Base-by-base conservation (phyloP, 2,888 invertebrate genomes). In the Galerucella nymphaeae region DNA sequence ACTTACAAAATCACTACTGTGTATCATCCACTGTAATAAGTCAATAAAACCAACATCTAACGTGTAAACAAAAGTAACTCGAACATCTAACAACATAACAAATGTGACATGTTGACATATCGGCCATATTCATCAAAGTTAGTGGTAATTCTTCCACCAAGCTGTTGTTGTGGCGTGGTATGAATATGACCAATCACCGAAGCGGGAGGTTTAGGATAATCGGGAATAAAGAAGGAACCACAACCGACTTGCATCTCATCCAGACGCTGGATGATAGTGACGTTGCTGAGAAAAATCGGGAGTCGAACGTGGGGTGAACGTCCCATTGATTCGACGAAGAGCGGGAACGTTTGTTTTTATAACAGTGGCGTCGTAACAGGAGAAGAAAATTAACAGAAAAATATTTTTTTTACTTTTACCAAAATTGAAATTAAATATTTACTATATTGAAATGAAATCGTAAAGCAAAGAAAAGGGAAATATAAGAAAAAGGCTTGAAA, bases 101-200 rank as follows among this genome's bases (percentile, higher is more conserved):
- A 41, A 63, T 70, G 74, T 76, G 69, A 73, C 73, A 75, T 70
- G 71, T 74, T 70, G 76, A 78, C 71, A 59, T 73, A 80, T 81
- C 76, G 81, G 81, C 83, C 83, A 84, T 84, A 84, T 83, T 83
- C 83, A 81, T 79, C 74, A 73, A 42, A 66, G 75, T 76, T 76
- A 72, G 69, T 73, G 61, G 30, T 48, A 66, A 65, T 78, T 78
- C 83, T 81, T 78, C 81, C 83, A 82, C 83, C 83, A 81, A 82
- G 79, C 77, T 74, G 77, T 77, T 78, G 77, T 79, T 77, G 77
- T 76, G 72, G 53, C 53, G 16, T 78, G 20, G 4, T 2, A 76
- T 82, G 84, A 83, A 83, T 83, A 84, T 83, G 84, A 83, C 83
- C 83, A 83, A 84, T 82, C 82, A 84, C 83, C 84, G 83, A 80